These are phyloP conservation scores for Drosophila subpulchrella DNA, from an alignment of 1,140 invertebrate species.

Conservation along the genomic window DNA sequence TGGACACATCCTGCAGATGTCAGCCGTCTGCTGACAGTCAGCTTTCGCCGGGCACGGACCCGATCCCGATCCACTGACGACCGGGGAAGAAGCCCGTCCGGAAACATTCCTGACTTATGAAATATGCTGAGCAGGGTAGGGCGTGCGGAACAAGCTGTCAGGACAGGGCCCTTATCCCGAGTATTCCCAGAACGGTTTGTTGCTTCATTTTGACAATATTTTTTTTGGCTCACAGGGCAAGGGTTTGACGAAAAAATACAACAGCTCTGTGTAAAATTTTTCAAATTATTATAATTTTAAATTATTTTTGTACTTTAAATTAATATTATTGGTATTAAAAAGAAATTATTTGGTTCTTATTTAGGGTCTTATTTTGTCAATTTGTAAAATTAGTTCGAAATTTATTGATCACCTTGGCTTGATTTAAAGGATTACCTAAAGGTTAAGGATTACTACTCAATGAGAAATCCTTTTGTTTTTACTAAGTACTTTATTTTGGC, in stretches of 20 bases:
- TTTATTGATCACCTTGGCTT: no score
- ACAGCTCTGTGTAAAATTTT: background rate
- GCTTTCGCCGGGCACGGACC: constrained; percentile 41
- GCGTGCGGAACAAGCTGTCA: constrained; percentile 28
- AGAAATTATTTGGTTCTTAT: no score
- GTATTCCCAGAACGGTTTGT: background rate
- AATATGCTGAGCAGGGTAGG: constrained; percentile 59
- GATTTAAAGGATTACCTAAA: no score
- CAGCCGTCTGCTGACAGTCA: constrained; percentile 62
- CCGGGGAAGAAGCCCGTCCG: constrained; percentile 25
- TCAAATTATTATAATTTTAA: no score
- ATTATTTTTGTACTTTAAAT: no score
- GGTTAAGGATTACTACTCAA: no score
- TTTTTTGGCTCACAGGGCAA: background rate
- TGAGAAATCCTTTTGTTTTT: no score
- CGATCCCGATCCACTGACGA: constrained; percentile 31
- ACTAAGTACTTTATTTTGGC: no score
- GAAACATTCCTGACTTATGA: constrained; percentile 67
- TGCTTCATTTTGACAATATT: constrained; percentile 12
- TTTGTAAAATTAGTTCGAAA: no score
- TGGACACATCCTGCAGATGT: constrained; percentile 66
- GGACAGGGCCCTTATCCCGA: constrained; percentile 1
- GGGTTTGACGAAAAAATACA: background rate
- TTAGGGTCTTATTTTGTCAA: no score
- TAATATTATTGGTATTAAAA: no score